These are phyloP conservation scores for Lepidothrix coronata DNA, from an alignment of 2,113 vertebrate genomes.

Conservation along the genomic window DNA sequence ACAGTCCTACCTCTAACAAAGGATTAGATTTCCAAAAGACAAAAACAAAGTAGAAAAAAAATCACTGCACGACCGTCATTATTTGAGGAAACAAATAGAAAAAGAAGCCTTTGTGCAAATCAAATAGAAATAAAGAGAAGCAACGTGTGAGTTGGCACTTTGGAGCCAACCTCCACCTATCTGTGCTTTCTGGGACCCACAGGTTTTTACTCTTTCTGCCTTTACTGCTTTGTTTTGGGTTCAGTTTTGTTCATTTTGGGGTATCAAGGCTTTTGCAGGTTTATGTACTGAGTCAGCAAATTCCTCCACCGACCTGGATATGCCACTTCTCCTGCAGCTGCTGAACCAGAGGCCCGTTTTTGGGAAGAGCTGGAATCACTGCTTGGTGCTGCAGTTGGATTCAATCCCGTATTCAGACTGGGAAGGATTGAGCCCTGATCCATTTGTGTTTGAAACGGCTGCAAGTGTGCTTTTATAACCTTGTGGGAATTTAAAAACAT, in stretches of 20 bases:
- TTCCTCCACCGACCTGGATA: background rate
- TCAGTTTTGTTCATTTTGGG: background rate
- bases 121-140: background rate
- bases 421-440: background rate
- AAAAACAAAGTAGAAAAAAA: background rate
- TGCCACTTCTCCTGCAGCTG: background rate
- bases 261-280: background rate
- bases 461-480: background rate
- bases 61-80: background rate
- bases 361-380: background rate
- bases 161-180: background rate
- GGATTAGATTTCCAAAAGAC: background rate
- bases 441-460: background rate
- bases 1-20: background rate
- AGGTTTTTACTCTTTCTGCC: background rate
- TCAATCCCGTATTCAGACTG: background rate
- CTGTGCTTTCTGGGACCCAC: background rate
- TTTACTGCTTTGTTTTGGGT: background rate
- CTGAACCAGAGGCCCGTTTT: fast-evolving
- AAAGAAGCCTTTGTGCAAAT: background rate
- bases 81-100: background rate
- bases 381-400: background rate
- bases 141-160: background rate
- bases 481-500: background rate
- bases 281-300: background rate